Base-by-base conservation (phyloP, 2,888 invertebrate species). In the Heteromyza rotundicornis region DNA sequence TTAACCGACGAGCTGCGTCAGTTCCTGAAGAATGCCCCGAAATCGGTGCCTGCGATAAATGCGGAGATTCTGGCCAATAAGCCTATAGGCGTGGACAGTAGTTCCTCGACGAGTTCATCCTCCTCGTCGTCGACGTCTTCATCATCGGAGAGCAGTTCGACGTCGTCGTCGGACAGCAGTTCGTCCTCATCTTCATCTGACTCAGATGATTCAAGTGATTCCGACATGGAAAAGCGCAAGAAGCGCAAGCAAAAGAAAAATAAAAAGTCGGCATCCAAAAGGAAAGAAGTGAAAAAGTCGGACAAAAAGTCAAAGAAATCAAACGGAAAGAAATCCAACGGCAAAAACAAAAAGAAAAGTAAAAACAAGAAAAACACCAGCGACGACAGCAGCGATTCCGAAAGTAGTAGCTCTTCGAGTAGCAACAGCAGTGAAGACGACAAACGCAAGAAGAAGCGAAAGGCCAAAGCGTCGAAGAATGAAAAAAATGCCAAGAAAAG, bases 1-100 rank as follows among this genome's bases (percentile, higher is more conserved):
- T 85, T 99, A 1, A 99, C 98, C 0, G 96, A 96, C 84, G 96
- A 95, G 74, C 84, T 96, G 47, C 85, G 96, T 62, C 94, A 95
- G 74, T 95, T 95, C 84, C 85, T 96, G 67, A 95, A 95, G 67
- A 81, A 73, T 64, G 82, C 82, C 0, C 83, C 83, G 2, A 83
- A 83, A 66, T 64, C 70, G 2, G 79, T 82, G 27, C 81, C 82
- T 1, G 78, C 81, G 63, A 70, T 80, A 69, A 74, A 83, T 74
- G 71, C 78, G 19, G 76, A 82, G 70, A 71, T 80, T 54, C 59
- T 81, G 60, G 77, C 84, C 62, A 76, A 80, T 2, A 73, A 76
- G 62, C 72, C 73, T 0, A 51, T 69, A 14, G 59, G 65, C 23
- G 61, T 59, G 1, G 51, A 53, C 14, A 19, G 35, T 23, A 27